phyloP scores from a whole-genome alignment of 2,888 invertebrate genomes.

The Caenorhabditis doughertyi region DNA sequence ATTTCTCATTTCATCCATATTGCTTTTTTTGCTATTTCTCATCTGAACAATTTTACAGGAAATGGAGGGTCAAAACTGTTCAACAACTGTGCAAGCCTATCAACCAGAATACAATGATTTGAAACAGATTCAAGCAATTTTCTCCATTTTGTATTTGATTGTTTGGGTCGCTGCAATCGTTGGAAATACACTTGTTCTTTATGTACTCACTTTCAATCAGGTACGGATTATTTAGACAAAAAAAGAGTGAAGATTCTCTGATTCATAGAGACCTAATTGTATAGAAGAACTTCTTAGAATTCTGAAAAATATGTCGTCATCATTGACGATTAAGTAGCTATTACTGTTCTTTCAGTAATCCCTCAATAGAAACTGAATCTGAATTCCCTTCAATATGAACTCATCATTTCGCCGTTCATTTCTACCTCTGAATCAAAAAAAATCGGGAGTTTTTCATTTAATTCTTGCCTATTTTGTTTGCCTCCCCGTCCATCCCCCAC shows the following conservation, averaged over 20 bases:
- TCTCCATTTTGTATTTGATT: constrained; percentile 79
- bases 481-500: neutral
- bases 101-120: constrained; percentile 57
- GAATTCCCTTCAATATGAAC: no score
- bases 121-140: constrained; percentile 68
- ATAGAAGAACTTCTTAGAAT: no score
- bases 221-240: constrained; percentile 61
- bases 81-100: constrained; percentile 52
- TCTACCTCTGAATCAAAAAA: constrained; percentile 6
- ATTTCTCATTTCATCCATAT: neutral
- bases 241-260: no score
- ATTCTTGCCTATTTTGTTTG: neutral
- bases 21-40: no score
- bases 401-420: no score
- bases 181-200: constrained; percentile 80
- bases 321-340: no score
- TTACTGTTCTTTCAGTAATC: no score
- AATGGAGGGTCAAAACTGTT: constrained; percentile 58
- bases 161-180: constrained; percentile 79
- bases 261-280: no score
- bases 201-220: constrained; percentile 80
- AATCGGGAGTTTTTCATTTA: constrained; percentile 28
- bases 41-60: neutral
- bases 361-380: no score
- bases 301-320: no score